Conservation (phyloP, 1,140 invertebrate species). For the Drosophila jambulina region DNA sequence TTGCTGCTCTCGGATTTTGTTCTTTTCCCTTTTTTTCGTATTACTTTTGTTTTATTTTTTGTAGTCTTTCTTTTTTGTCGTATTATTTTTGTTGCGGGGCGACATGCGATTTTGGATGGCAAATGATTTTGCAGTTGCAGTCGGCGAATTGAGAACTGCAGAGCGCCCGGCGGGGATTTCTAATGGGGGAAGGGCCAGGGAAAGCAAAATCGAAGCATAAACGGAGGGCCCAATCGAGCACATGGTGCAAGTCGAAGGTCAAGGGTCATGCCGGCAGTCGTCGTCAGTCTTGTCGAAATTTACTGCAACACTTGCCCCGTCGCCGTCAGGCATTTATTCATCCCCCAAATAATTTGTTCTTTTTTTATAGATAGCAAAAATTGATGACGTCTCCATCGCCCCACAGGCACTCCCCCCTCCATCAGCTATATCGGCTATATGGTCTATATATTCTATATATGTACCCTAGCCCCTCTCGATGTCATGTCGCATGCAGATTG, state of each 20-base stretch:
- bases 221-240: constrained; percentile 48
- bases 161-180: not conserved
- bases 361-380: constrained; percentile 49
- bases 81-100: constrained; percentile 17
- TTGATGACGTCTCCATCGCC: constrained; percentile 53
- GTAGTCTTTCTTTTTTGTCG: not conserved
- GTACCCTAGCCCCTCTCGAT: not conserved
- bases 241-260: constrained; percentile 74
- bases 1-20: constrained; percentile 14
- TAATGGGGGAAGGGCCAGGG: not conserved
- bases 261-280: constrained; percentile 67
- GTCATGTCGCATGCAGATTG: constrained; percentile 55
- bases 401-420: not conserved
- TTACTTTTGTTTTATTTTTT: constrained; percentile 11
- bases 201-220: constrained; percentile 61
- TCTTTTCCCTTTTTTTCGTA: not conserved
- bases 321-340: constrained; percentile 36
- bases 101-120: constrained; percentile 77
- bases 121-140: constrained; percentile 69
- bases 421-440: not conserved
- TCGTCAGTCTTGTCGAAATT: constrained; percentile 65
- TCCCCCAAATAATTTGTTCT: constrained; percentile 15
- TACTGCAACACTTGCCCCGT: constrained; percentile 73
- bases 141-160: not conserved
- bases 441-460: not conserved